Conservation (phyloP, 1,140 invertebrate genomes). For the Aphaenogaster ashmeadi region DNA sequence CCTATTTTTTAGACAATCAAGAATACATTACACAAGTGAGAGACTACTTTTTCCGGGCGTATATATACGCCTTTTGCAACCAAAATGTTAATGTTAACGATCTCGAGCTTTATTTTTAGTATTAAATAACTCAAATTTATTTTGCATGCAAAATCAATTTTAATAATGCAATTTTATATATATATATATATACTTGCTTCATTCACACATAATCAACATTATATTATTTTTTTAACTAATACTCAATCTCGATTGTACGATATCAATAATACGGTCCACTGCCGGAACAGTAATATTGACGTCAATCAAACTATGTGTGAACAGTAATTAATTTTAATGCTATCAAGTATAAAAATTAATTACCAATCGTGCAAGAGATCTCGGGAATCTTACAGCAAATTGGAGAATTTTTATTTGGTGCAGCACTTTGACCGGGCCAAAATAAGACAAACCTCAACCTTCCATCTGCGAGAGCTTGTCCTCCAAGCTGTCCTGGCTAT, state of each 20-base stretch:
- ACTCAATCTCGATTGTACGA: background rate
- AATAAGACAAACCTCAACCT: constrained; percentile 73
- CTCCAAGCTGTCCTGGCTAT: constrained; percentile 85
- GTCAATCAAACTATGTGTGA: background rate
- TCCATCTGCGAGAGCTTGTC: constrained; percentile 86
- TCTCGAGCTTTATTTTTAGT: background rate
- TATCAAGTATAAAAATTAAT: constrained; percentile 21
- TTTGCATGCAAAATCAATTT: background rate
- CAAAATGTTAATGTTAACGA: background rate
- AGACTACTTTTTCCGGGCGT: background rate
- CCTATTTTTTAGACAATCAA: background rate
- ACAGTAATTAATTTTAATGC: background rate
- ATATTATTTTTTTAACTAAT: background rate
- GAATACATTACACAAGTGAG: background rate
- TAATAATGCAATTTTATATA: background rate
- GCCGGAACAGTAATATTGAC: background rate
- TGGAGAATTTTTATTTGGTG: constrained; percentile 16
- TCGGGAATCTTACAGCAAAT: constrained; percentile 11
- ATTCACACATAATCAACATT: background rate
- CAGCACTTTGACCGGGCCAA: background rate
- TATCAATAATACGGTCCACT: background rate
- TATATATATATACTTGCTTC: background rate
- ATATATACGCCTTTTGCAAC: background rate
- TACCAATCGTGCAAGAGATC: constrained; percentile 3
- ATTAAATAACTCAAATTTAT: background rate